These are phyloP conservation scores for Leptatherina wallacei DNA, from an alignment of 2,797 vertebrate genomes.

Conservation along the genomic window DNA sequence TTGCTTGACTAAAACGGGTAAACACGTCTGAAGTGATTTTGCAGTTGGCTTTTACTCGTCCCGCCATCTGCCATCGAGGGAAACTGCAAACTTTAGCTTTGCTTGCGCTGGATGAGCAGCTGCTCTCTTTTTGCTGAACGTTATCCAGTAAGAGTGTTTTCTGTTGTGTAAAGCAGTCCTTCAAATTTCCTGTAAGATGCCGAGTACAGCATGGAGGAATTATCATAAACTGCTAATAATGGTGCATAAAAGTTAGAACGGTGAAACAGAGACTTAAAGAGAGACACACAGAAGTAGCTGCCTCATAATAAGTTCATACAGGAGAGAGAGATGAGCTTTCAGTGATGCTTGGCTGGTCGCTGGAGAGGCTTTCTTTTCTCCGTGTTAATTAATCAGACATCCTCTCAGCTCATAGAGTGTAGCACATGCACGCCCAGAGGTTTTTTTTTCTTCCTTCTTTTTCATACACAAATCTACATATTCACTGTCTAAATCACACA, in stretches of 20 bases:
- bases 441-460: not conserved
- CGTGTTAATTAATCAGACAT: conserved; percentile 80
- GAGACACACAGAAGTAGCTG: conserved; percentile 29
- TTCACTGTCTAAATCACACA: conserved; percentile 16
- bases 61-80: conserved; percentile 48
- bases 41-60: conserved; percentile 31
- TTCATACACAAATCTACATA: conserved; percentile 15
- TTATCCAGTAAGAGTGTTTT: not conserved
- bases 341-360: conserved; percentile 74
- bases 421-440: conserved; percentile 13
- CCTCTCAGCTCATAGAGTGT: conserved; percentile 67
- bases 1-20: conserved; percentile 46
- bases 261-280: conserved; percentile 22
- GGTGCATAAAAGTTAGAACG: not conserved
- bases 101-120: not conserved
- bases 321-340: conserved; percentile 72
- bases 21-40: conserved; percentile 46
- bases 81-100: conserved; percentile 5
- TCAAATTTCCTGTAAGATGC: not conserved
- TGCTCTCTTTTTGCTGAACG: not conserved
- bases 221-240: not conserved
- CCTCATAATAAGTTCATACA: conserved; percentile 25
- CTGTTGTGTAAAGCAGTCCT: not conserved
- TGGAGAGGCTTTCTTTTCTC: conserved; percentile 67
- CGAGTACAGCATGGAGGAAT: too few relatives aligned